Base-by-base conservation (phyloP, 2,113 vertebrate genomes). In the Cephalophus harveyi region DNA sequence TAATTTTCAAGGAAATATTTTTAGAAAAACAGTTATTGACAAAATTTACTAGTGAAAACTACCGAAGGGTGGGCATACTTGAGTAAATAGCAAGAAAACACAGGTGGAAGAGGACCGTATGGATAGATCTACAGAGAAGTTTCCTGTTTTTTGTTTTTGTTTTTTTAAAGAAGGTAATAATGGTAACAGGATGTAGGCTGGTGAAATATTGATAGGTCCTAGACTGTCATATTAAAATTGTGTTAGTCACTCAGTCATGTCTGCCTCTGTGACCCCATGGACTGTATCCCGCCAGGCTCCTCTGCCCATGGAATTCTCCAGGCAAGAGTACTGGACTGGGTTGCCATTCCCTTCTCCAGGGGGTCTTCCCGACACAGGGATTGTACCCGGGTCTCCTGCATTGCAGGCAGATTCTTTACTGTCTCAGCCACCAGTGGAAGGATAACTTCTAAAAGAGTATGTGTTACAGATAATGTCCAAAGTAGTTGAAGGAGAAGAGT, bases 1-100 rank as follows among this genome's bases (percentile, higher is more conserved):
- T 89, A 92, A 79, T 64, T 95, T 97, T 94, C 50, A 93, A 83
- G 17, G 46, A 94, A 90, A 21, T n/a, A 28, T 96, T 54, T 95
- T 81, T 52, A 43, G 40, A 76, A 76, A 76, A 76, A 76, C 27
- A 43, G 21, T 25, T 13, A 83, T 2, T 33, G 54, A 62, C 28
- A 90, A n/a, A 50, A 52, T 57, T 93, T 79, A 19, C 46, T 19
- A 52, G 40, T 82, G 23, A 43, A 55, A 88, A n/a, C 21, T 1
- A 23, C 67, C 12, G 8, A 25, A 82, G 67, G 36, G 7, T 7
- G 3, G 30, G 6, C 17, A 11, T 40, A 15, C 46, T 40, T 55
- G 8, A 25, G 52, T 79, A 57, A 46, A 86, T 4, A 52, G 59
- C 15, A n/a, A 84, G 10, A 19, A 82, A 89, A 36, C n/a, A 78